Evolutionary conservation across 1,140 invertebrate genomes (phyloP).

Genomic region (Drosophila watanabei): DNA sequence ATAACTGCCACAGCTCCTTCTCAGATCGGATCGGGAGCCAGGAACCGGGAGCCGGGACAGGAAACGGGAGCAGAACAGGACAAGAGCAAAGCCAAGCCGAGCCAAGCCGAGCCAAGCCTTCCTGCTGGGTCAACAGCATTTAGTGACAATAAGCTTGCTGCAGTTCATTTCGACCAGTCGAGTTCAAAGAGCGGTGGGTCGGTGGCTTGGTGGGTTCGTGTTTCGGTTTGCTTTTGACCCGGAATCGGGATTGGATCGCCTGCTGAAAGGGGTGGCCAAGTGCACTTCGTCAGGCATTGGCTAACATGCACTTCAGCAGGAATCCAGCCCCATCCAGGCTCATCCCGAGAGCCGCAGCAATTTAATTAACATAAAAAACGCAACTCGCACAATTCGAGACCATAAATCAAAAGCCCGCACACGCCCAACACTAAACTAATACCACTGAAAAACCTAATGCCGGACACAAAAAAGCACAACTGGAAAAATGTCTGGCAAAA

Average conservation of each 20-base stretch:
- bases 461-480: constrained; percentile 16
- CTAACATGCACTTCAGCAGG: constrained; percentile 51
- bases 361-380: constrained; percentile 81
- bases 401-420: constrained; percentile 73
- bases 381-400: constrained; percentile 64
- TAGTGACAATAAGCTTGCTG: constrained; percentile 57
- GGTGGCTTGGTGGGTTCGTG: constrained; percentile 15
- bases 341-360: constrained; percentile 51
- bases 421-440: constrained; percentile 61
- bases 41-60: not conserved
- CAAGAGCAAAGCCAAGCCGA: not conserved
- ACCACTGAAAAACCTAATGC: constrained; percentile 37
- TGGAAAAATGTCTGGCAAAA: constrained; percentile 44
- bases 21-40: not conserved
- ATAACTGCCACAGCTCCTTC: constrained; percentile 56
- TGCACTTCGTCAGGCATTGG: constrained; percentile 38
- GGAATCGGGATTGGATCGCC: not conserved
- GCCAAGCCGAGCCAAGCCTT: constrained; percentile 21
- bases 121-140: constrained; percentile 66
- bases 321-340: constrained; percentile 11
- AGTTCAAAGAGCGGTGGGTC: constrained; percentile 21
- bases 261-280: constrained; percentile 21
- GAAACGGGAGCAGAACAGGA: constrained; percentile 11
- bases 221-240: constrained; percentile 18
- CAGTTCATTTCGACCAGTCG: constrained; percentile 56